Conservation (phyloP, 2,113 vertebrate species). For the Chiloscyllium plagiosum region DNA sequence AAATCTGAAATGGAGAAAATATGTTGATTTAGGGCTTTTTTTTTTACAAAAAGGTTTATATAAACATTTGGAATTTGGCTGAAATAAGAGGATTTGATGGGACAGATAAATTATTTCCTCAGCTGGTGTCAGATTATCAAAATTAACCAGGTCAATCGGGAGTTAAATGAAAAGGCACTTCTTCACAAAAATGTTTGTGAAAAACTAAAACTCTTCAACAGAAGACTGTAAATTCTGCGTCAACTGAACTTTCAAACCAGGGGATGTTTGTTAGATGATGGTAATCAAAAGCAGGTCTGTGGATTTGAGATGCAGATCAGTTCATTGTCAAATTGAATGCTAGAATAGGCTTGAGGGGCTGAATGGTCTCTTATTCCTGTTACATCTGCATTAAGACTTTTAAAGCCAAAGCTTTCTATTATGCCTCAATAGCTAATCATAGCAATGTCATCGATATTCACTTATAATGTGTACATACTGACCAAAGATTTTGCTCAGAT, state of each 20-base stretch:
- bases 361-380: neutral
- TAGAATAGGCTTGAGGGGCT: neutral
- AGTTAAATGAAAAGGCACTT: neutral
- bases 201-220: neutral
- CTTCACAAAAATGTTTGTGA: neutral
- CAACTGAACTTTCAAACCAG: neutral
- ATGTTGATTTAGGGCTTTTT: neutral
- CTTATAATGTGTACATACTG: too few species aligned
- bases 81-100: neutral
- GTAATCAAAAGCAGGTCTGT: neutral
- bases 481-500: neutral
- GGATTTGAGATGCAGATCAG: neutral
- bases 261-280: neutral
- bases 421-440: neutral
- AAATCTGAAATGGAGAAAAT: conserved; percentile 2
- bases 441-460: neutral
- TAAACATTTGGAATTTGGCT: neutral
- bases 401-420: neutral
- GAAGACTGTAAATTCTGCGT: neutral
- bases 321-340: neutral
- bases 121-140: neutral
- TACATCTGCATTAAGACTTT: neutral
- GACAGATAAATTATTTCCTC: neutral
- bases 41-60: neutral
- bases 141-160: neutral